Percentiles rank a stretch among this genome's conserved stretches.
These are phyloP conservation scores for Cepphus grylle DNA, from an alignment of 2,113 vertebrate genomes.

Conservation along the genomic window DNA sequence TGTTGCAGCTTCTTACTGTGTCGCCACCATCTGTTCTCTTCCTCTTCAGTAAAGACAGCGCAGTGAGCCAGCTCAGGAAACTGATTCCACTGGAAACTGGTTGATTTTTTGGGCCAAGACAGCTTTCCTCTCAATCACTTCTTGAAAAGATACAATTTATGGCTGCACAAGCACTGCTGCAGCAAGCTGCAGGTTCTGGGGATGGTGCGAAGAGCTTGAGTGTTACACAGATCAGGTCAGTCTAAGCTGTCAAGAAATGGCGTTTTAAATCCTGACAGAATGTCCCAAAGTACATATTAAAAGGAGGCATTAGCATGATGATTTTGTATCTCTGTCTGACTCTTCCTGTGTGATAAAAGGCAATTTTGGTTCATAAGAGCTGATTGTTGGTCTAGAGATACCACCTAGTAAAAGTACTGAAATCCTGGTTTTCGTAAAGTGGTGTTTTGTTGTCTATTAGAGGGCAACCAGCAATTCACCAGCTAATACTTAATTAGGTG, in stretches of 20 bases:
- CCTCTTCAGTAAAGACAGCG: background rate
- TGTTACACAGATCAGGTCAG: background rate
- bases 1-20: accelerated
- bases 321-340: background rate
- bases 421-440: background rate
- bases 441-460: background rate
- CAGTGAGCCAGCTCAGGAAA: background rate
- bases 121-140: background rate
- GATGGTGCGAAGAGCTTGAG: background rate
- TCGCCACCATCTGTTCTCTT: background rate
- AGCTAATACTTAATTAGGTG: background rate
- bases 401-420: background rate
- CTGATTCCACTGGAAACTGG: background rate
- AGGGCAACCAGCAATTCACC: background rate
- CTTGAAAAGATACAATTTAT: background rate
- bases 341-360: background rate
- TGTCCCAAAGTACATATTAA: background rate
- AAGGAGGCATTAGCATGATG: background rate
- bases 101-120: background rate
- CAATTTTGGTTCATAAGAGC: background rate
- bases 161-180: background rate
- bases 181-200: background rate
- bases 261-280: background rate
- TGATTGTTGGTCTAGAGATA: background rate
- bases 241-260: background rate